Evolutionary conservation across 2,113 vertebrate genomes (phyloP).

Genomic region (Gila orcuttii): DNA sequence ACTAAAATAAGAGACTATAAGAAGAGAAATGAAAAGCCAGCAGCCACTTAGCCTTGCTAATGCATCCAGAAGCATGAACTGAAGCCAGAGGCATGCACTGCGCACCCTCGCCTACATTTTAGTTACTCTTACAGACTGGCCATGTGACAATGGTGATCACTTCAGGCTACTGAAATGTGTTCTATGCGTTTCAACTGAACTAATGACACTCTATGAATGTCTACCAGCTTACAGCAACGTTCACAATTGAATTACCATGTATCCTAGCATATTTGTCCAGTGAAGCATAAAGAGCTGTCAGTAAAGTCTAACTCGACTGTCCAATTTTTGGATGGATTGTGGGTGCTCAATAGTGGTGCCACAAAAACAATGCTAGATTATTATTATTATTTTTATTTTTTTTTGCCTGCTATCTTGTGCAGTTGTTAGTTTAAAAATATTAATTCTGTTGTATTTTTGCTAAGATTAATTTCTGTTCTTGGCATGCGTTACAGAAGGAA

Average conservation of each 20-base stretch:
- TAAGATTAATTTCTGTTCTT: not conserved
- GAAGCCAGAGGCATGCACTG: slow-evolving; percentile 23
- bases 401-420: not conserved
- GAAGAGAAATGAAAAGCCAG: slow-evolving; percentile 44
- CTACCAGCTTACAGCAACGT: not conserved
- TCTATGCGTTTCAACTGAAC: slow-evolving; percentile 13
- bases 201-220: slow-evolving; percentile 45
- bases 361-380: not conserved
- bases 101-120: not conserved
- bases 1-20: slow-evolving; percentile 6
- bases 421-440: not conserved
- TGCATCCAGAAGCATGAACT: slow-evolving; percentile 29
- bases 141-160: slow-evolving; percentile 21
- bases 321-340: not conserved
- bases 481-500: slow-evolving; percentile 11
- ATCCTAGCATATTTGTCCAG: not conserved
- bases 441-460: not conserved
- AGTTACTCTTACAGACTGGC: not conserved
- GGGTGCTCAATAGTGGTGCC: too few species aligned
- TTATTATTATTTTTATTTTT: too few species aligned
- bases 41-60: slow-evolving; percentile 41
- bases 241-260: not conserved
- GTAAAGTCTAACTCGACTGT: not conserved
- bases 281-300: slow-evolving; percentile 19
- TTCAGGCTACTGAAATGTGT: slow-evolving; percentile 26